These are phyloP conservation scores for Podarcis raffonei DNA, from an alignment of 2,113 vertebrate species.

Conservation along the genomic window DNA sequence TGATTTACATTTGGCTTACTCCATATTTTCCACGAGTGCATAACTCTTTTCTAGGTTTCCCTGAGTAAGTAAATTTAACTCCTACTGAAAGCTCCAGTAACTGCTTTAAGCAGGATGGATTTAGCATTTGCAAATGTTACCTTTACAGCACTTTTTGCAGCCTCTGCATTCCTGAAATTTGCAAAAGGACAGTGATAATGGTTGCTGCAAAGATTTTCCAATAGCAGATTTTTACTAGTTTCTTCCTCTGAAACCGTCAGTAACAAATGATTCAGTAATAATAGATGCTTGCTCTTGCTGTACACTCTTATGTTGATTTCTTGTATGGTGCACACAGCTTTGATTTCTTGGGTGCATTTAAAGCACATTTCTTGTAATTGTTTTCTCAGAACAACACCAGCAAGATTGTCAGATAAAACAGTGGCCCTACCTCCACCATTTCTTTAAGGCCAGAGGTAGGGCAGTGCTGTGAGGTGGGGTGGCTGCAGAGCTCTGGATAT, in stretches of 20 bases:
- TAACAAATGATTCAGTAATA: not conserved
- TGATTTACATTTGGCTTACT: constrained; percentile 14
- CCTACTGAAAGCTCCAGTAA: constrained; percentile 33
- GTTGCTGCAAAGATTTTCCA: not conserved
- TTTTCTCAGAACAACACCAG: too few relatives aligned
- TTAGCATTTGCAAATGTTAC: constrained; percentile 25
- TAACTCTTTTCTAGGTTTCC: constrained; percentile 5
- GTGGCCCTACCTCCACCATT: too few relatives aligned
- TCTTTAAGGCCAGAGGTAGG: too few relatives aligned
- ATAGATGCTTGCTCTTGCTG: not conserved
- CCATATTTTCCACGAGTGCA: not conserved
- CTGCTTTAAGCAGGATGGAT: constrained; percentile 23
- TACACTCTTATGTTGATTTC: not conserved
- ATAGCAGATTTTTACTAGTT: not conserved
- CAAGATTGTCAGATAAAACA: too few relatives aligned
- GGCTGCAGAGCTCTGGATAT: too few relatives aligned
- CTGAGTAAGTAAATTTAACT: constrained; percentile 36
- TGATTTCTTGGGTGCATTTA: not conserved
- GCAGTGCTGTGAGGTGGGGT: too few relatives aligned
- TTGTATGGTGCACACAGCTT: not conserved
- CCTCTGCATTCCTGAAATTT: not conserved
- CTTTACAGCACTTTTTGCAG: constrained; percentile 27
- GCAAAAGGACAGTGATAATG: not conserved
- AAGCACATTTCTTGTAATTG: not conserved
- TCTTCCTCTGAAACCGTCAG: not conserved